Evolutionary conservation across 1,140 invertebrate genomes (phyloP), one percentile per base, ranked within the genome.

Genomic region (Zaprionus kolodkinae): DNA sequence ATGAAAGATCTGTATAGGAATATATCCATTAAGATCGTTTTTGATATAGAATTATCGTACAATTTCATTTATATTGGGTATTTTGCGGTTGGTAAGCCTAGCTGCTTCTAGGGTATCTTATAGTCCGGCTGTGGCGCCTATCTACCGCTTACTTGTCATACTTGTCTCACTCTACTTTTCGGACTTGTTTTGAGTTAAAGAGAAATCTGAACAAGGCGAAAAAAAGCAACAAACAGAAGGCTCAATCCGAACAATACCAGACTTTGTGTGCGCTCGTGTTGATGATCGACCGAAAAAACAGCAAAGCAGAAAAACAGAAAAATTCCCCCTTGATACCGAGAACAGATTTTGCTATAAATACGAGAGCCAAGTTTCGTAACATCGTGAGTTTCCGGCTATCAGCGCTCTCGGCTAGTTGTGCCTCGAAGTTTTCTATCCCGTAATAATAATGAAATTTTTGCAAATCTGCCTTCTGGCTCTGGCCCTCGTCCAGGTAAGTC

Each of bases 161-260:
- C 56, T 65, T 67, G 62, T 75, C 52, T 52, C 76, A 60, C 65
- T 54, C 72, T 70, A 71, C 65, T 50, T 75, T 71, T 55, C 71
- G 67, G 76, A 78, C 73, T 78, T 78, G 76, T 78, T 78, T 78
- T 65, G 62, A 72, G 76, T 70, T 78, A 61, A 76, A 78, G 59
- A 76, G 69, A 76, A 76, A 78, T 76, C 76, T 62, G 63, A 78
- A 67, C 76, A 78, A 62, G 66, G 48, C 71, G 57, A 75, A 68
- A 74, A 61, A 74, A 48, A 68, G 45, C 72, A 75, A 75, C 67
- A 75, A 75, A 57, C 21, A 74, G 40, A 70, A 54, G 67, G 67
- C 59, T 63, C 50, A 10, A 76, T 70, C 76, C 43, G 73, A 78
- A 78, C 76, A 78, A 78, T 76, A 72, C 67, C 59, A 71, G 72